Percentiles rank a stretch among this genome's conserved stretches.
phyloP scores from a whole-genome alignment of 2,797 vertebrate genomes.

The Syncerus caffer region DNA sequence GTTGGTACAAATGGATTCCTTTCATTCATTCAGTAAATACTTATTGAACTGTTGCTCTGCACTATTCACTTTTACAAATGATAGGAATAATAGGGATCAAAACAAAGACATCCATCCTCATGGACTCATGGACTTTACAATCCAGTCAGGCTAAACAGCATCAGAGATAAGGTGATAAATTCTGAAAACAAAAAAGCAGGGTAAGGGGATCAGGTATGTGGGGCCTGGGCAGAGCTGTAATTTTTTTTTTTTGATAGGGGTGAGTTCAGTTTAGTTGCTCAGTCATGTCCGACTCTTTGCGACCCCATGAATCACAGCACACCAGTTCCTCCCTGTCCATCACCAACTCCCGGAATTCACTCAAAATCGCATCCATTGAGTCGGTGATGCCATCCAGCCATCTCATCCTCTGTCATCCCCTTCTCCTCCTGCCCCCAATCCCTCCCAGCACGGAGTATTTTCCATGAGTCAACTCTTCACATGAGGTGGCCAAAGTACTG shows the following conservation, averaged over 20 bases:
- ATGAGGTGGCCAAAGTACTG: too few species aligned
- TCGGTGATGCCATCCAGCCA: too few species aligned
- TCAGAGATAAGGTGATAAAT: background rate
- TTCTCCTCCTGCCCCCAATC: too few species aligned
- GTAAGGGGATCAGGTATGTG: background rate
- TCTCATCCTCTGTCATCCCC: rapidly evolving
- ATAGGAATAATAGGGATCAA: background rate
- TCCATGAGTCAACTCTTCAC: too few species aligned
- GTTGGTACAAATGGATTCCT: background rate
- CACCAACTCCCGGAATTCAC: rapidly evolving
- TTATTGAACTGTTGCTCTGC: background rate
- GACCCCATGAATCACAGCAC: too few species aligned
- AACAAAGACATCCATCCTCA: background rate
- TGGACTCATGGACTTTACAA: background rate
- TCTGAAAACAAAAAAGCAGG: background rate
- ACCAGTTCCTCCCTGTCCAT: too few species aligned
- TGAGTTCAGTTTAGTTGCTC: too few species aligned
- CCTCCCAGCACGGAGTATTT: too few species aligned
- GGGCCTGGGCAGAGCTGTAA: background rate
- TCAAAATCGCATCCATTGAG: too few species aligned
- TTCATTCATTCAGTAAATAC: background rate
- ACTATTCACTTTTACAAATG: background rate
- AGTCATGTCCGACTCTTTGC: rapidly evolving
- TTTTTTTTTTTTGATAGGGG: background rate
- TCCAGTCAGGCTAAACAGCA: background rate